phyloP scores from a whole-genome alignment of 2,888 invertebrate species.

The Xylophagus ater region DNA sequence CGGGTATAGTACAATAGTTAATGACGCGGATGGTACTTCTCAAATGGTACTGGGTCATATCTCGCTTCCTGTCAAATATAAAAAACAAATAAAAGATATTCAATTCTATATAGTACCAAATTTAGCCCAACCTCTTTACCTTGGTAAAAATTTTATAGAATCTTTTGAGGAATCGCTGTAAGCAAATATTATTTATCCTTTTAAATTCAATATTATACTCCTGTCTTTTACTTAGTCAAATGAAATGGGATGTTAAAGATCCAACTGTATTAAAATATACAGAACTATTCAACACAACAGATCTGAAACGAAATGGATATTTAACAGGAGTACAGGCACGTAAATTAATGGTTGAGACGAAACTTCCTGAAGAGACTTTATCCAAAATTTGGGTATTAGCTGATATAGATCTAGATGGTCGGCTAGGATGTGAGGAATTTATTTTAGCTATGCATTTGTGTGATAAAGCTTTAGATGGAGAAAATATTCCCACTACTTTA shows the following conservation, averaged over 20 bases:
- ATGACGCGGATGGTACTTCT: too few relatives aligned
- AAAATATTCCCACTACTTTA: conserved; percentile 65
- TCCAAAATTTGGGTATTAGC: conserved; percentile 93
- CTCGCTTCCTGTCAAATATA: too few relatives aligned
- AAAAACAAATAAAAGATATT: too few relatives aligned
- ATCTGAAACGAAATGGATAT: conserved; percentile 74
- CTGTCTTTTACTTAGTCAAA: conserved; percentile 31
- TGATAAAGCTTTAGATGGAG: conserved; percentile 75
- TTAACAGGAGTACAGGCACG: conserved; percentile 88
- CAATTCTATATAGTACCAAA: too few relatives aligned
- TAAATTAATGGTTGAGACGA: conserved; percentile 84
- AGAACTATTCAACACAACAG: conserved; percentile 87
- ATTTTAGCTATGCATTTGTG: conserved; percentile 94
- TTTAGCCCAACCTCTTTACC: too few relatives aligned
- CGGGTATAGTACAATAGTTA: too few relatives aligned
- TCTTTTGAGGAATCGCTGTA: too few relatives aligned
- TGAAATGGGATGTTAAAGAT: conserved; percentile 83
- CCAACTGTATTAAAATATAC: conserved; percentile 79
- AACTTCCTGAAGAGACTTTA: conserved; percentile 75
- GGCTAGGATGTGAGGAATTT: conserved; percentile 91
- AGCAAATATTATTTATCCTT: conserved; percentile 22
- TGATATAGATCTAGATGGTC: conserved; percentile 90
- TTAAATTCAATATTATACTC: not conserved
- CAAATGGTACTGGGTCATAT: too few relatives aligned
- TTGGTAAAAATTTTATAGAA: too few relatives aligned